phyloP scores from a whole-genome alignment of 2,113 vertebrate genomes.

The Sinocyclocheilus maitianheensis region DNA sequence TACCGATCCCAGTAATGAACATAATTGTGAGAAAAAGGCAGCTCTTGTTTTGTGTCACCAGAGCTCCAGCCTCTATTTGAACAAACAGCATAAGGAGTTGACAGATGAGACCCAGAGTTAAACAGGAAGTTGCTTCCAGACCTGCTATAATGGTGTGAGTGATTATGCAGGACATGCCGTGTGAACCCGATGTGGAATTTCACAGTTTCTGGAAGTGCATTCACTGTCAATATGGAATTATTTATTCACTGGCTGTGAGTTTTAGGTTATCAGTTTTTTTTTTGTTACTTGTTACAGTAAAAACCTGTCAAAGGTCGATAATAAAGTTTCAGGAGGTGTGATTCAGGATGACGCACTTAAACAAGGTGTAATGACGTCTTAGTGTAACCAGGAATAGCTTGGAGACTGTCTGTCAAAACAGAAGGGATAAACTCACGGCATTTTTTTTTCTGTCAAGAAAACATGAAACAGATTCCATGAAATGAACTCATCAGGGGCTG shows the following conservation, averaged over 20 bases:
- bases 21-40: conserved; percentile 38
- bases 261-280: background rate
- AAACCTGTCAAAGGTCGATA: too few relatives aligned
- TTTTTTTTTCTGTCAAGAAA: background rate
- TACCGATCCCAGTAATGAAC: conserved; percentile 10
- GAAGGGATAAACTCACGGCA: background rate
- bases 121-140: conserved; percentile 36
- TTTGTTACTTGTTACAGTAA: background rate
- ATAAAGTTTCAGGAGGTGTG: background rate
- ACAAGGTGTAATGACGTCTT: background rate
- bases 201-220: background rate
- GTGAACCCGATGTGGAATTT: conserved; percentile 10
- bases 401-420: background rate
- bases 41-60: background rate
- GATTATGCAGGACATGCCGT: background rate
- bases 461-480: background rate
- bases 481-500: background rate
- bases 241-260: background rate
- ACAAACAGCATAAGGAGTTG: background rate
- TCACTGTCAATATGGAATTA: background rate
- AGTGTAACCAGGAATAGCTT: background rate
- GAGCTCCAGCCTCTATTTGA: background rate
- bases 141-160: background rate
- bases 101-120: background rate
- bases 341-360: background rate